These are phyloP conservation scores for Hipposideros larvatus DNA, from an alignment of 2,797 vertebrate species.

Conservation along the genomic window DNA sequence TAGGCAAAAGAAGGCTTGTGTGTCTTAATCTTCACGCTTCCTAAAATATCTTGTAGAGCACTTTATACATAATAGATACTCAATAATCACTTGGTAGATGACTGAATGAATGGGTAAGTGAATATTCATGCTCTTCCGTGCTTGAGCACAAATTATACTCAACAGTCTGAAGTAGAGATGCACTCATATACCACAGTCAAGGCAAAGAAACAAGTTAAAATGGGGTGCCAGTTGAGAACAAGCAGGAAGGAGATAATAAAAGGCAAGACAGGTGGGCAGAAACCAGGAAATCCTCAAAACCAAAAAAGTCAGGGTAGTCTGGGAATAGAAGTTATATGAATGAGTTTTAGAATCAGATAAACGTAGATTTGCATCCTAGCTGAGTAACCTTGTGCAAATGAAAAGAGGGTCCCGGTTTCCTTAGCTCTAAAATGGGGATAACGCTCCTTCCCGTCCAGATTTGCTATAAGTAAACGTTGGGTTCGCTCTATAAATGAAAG, in stretches of 20 bases:
- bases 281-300: not conserved
- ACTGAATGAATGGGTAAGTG: not conserved
- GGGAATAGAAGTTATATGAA: not conserved
- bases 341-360: not conserved
- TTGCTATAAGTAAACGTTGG: not conserved
- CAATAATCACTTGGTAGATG: not conserved
- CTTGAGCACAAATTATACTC: not conserved
- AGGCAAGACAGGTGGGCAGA: not conserved
- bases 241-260: not conserved
- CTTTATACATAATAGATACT: not conserved
- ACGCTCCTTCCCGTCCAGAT: not conserved
- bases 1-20: not conserved
- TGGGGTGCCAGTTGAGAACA: not conserved
- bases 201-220: not conserved
- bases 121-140: not conserved
- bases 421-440: slow-evolving; percentile 13
- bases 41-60: not conserved
- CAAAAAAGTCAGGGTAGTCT: not conserved
- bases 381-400: slow-evolving; percentile 19
- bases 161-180: not conserved
- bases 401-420: not conserved
- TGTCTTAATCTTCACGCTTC: not conserved
- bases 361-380: not conserved
- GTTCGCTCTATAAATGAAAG: not conserved
- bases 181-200: not conserved